These are phyloP conservation scores for Syngnathus typhle DNA, from an alignment of 2,113 vertebrate genomes.

Conservation along the genomic window DNA sequence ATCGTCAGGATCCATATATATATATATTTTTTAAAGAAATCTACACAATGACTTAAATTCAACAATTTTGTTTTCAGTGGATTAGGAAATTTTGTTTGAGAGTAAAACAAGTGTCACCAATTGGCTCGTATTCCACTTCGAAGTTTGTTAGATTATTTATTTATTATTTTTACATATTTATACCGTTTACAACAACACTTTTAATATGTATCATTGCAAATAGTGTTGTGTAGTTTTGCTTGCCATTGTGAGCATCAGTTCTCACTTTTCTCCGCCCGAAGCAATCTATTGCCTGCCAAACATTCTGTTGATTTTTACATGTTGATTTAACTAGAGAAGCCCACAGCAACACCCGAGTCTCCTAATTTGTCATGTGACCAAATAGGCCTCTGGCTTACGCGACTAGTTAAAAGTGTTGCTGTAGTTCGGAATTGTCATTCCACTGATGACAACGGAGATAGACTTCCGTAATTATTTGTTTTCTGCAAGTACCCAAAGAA, in stretches of 20 bases:
- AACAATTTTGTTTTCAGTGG: too few species aligned
- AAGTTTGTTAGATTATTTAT: not conserved
- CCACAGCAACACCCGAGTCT: conserved; percentile 16
- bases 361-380: conserved; percentile 6
- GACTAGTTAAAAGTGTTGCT: not conserved
- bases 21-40: too few species aligned
- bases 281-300: conserved; percentile 33
- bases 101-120: too few species aligned
- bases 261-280: conserved; percentile 24
- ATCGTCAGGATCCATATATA: too few species aligned
- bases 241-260: conserved; percentile 14
- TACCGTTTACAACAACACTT: not conserved
- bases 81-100: too few species aligned
- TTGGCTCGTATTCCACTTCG: too few species aligned
- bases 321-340: conserved; percentile 42
- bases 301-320: conserved; percentile 49
- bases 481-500: not conserved
- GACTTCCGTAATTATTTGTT: not conserved
- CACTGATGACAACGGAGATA: not conserved
- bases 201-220: not conserved
- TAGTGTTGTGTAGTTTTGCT: conserved; percentile 9
- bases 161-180: not conserved
- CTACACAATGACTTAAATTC: too few species aligned
- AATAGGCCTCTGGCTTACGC: not conserved
- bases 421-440: not conserved